These are phyloP conservation scores for Sebastes nivosus DNA, from an alignment of 2,797 vertebrate genomes.

Conservation along the genomic window DNA sequence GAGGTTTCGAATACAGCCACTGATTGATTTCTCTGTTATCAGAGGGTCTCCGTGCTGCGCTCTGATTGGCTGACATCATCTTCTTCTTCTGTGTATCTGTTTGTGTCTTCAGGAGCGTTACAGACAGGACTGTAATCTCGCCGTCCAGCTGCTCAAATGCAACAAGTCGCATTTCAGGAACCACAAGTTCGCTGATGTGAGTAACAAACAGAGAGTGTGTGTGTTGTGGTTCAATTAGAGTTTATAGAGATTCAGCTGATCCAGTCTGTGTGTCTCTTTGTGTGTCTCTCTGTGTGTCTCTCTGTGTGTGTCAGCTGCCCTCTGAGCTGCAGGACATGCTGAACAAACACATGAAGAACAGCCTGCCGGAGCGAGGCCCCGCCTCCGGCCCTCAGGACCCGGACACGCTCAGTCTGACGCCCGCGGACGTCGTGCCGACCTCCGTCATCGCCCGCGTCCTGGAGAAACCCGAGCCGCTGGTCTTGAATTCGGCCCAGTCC, in stretches of 20 bases:
- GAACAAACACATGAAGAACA: conserved; percentile 91
- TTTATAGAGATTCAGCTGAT: too few relatives aligned
- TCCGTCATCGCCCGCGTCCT: conserved; percentile 94
- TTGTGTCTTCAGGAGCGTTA: conserved; percentile 88
- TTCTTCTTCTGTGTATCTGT: not conserved
- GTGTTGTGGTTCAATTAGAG: not conserved
- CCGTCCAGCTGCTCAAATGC: conserved; percentile 97
- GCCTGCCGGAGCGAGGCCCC: conserved; percentile 77
- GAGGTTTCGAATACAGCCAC: too few relatives aligned
- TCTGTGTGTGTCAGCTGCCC: conserved; percentile 84
- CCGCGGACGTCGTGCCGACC: conserved; percentile 92
- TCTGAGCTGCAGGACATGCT: conserved; percentile 98
- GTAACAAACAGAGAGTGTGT: not conserved
- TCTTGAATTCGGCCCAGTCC: conserved; percentile 94
- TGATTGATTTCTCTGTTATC: not conserved
- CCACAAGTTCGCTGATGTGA: conserved; percentile 94
- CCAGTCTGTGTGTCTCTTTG: not conserved
- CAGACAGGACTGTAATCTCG: conserved; percentile 95
- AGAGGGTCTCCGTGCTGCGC: not conserved
- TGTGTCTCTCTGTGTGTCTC: not conserved
- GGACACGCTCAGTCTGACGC: conserved; percentile 84
- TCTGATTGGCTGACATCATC: not conserved
- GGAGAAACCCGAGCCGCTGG: conserved; percentile 95
- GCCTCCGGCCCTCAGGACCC: conserved; percentile 80
- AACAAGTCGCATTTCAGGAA: conserved; percentile 99